Evolutionary conservation across 2,113 vertebrate genomes (phyloP), one percentile per base, ranked within the genome.

Genomic region (Plecturocebus donacophilus): DNA sequence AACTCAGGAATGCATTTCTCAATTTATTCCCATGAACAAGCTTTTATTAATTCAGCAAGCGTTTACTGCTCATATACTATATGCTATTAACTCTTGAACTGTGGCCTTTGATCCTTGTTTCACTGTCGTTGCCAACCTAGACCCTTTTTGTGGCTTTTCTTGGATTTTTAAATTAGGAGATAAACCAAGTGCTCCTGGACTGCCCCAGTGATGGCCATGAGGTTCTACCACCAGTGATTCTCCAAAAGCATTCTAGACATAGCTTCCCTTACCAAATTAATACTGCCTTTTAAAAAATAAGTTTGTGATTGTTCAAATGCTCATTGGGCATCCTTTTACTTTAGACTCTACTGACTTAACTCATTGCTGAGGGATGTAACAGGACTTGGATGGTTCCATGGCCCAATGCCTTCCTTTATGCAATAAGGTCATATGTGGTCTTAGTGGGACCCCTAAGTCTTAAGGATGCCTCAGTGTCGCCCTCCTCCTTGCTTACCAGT

Each of bases 91-190:
- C 66, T 88, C 91, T 75, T 16, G 20, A 83, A 56, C 8, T 20
- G 56, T 35, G 35, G 5, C 47, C 1, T 42, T 82, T 90, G 58
- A 32, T 38, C 84, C 84, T 54, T 64, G 21, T 87, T 52, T 38
- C 54, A 35, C 52, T 8, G 58, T 30, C 64, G 13, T 85, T 80
- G 68, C 56, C 61, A 25, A 13, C 1, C 23, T 64, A 42, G 54
- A 70, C 30, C n/a, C 64, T 79, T 87, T 49, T 16, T 21, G 21
- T 54, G 75, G 32, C 45, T 85, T 76, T 61, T 71, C 75, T 61
- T 89, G 23, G 56, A 56, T 42, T 30, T 75, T 93, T 83, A 58
- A 81, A 81, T 66, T 87, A 84, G 47, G 88, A 54, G 25, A 35
- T 58, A 87, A 58, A 89, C 61, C 64, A 87, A 58, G 76, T 40